Conservation (phyloP, 2,797 vertebrate genomes). For the Helicolenus hilgendorfi region DNA sequence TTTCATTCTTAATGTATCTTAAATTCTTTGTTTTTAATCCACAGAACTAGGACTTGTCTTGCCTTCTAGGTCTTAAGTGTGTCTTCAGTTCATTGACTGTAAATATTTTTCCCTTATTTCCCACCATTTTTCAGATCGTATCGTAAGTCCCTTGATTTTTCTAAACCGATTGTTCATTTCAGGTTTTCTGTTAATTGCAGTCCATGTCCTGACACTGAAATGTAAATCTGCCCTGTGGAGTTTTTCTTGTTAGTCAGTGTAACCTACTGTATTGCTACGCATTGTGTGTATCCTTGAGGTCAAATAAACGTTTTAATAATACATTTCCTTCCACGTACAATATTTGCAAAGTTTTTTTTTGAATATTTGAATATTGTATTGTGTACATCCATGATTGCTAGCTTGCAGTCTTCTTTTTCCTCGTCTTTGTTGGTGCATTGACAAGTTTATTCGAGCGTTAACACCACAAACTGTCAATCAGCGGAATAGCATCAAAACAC, state of each 20-base stretch:
- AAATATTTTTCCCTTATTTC: background rate
- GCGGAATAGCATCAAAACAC: background rate
- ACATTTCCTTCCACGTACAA: background rate
- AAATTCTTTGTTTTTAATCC: constrained; percentile 25
- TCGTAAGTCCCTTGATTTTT: background rate
- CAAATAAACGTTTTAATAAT: background rate
- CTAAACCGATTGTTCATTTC: background rate
- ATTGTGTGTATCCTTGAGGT: background rate
- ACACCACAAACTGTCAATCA: too few relatives aligned
- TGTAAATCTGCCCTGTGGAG: background rate
- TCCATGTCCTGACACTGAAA: too few relatives aligned
- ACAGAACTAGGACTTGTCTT: background rate
- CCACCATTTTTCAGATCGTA: background rate
- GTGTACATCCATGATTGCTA: too few relatives aligned
- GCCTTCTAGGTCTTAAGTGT: background rate
- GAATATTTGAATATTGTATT: too few relatives aligned
- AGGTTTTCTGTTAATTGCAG: background rate
- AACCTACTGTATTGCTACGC: background rate
- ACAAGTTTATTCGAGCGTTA: too few relatives aligned
- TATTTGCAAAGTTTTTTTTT: background rate
- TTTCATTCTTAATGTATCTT: constrained; percentile 25
- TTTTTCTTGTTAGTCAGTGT: background rate
- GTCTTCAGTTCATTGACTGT: background rate
- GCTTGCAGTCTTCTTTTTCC: too few relatives aligned
- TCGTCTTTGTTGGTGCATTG: too few relatives aligned